Conservation (phyloP, 2,797 vertebrate species). For the Poeciliopsis infans region DNA sequence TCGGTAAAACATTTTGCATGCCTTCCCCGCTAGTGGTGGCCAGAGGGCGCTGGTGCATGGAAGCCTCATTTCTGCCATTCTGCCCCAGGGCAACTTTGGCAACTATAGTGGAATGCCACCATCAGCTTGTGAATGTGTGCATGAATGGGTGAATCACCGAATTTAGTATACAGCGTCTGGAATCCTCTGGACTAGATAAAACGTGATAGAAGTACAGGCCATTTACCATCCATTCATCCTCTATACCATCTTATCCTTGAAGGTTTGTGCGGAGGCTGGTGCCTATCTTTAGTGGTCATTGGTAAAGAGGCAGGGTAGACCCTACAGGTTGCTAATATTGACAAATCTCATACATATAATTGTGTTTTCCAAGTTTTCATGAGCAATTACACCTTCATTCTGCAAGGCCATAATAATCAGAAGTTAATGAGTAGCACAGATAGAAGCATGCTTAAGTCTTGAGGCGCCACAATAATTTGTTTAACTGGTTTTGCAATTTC, state of each 20-base stretch:
- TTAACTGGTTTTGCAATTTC: neutral
- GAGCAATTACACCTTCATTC: neutral
- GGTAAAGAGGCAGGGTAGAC: neutral
- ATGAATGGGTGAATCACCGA: too few species aligned
- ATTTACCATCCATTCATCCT: neutral
- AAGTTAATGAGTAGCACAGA: neutral
- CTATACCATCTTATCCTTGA: neutral
- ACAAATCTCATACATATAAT: conserved; percentile 1
- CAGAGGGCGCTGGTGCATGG: too few species aligned
- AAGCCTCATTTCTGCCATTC: too few species aligned
- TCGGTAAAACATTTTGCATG: too few species aligned
- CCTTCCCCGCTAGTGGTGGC: too few species aligned
- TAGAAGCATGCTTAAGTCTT: neutral
- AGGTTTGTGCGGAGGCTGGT: neutral
- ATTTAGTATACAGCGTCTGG: too few species aligned
- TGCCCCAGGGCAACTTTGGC: too few species aligned
- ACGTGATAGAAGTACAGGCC: too few species aligned
- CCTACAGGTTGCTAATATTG: neutral
- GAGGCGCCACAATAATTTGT: neutral
- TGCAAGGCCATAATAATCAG: neutral
- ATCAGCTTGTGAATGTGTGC: too few species aligned
- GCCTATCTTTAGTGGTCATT: neutral
- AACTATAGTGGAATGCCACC: too few species aligned
- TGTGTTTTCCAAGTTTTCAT: neutral
- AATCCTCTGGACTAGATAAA: too few species aligned